Conservation (phyloP, 2,888 invertebrate species). For the Ectemnius continuus region DNA sequence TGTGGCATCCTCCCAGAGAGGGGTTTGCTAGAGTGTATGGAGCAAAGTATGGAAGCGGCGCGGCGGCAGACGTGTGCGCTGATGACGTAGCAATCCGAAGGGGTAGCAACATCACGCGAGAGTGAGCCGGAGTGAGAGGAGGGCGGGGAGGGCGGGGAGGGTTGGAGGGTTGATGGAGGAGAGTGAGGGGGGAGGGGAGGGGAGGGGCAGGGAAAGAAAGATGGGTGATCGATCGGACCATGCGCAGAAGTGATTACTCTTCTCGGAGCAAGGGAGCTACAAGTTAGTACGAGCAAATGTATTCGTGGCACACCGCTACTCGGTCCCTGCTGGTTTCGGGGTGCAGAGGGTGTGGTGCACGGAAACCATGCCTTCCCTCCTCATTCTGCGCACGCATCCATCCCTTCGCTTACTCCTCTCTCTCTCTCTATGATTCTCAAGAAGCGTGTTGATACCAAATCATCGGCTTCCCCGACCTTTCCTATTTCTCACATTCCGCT, state of each 20-base stretch:
- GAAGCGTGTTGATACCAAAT: neutral
- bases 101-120: neutral
- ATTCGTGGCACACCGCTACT: constrained; percentile 36
- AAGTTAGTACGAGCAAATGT: constrained; percentile 28
- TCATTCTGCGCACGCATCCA: constrained; percentile 15
- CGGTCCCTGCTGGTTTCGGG: constrained; percentile 24
- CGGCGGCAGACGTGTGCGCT: constrained; percentile 27
- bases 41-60: constrained; percentile 10
- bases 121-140: neutral
- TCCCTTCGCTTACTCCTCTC: neutral
- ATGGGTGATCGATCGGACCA: constrained; percentile 70
- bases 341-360: constrained; percentile 40
- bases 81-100: constrained; percentile 40
- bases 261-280: constrained; percentile 23
- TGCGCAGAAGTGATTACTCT: constrained; percentile 62
- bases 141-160: neutral
- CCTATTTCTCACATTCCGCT: constrained; percentile 6
- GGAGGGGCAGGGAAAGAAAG: constrained; percentile 30
- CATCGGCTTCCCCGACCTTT: neutral
- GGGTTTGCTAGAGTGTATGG: constrained; percentile 33
- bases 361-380: constrained; percentile 25
- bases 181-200: neutral
- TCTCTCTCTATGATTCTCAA: neutral
- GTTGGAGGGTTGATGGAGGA: too few relatives aligned
- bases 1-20: constrained; percentile 11